These are phyloP conservation scores for Palaemon carinicauda DNA, from an alignment of 1,140 invertebrate genomes.

Conservation along the genomic window DNA sequence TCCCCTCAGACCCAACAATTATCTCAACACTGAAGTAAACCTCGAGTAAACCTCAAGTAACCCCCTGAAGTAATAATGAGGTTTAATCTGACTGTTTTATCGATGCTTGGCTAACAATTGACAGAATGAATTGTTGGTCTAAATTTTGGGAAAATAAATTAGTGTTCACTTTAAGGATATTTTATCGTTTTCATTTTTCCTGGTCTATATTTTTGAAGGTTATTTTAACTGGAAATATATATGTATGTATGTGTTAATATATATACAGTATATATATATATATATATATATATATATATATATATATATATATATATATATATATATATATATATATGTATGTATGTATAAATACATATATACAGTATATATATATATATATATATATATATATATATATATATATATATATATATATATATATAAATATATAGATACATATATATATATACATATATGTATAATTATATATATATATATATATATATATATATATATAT, in stretches of 20 bases:
- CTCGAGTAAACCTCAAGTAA: too few relatives aligned
- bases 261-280: neutral
- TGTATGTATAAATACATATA: neutral
- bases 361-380: neutral
- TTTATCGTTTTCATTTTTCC: too few relatives aligned
- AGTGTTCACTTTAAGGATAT: too few relatives aligned
- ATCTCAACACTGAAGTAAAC: too few relatives aligned
- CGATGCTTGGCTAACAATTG: too few relatives aligned
- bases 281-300: neutral
- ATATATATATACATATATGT: constrained; percentile 14
- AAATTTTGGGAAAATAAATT: too few relatives aligned
- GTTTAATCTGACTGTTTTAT: too few relatives aligned
- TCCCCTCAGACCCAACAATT: too few relatives aligned
- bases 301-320: neutral
- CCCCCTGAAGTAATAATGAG: too few relatives aligned
- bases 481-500: neutral
- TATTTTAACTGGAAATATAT: too few relatives aligned
- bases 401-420: constrained; percentile 25
- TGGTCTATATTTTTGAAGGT: too few relatives aligned
- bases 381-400: neutral
- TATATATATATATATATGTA: constrained; percentile 5
- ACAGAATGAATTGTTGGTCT: too few relatives aligned
- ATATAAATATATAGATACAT: constrained; percentile 18
- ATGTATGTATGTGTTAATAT: neutral
- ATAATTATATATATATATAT: neutral